Evolutionary conservation across 1,140 invertebrate genomes (phyloP).

Genomic region (Apis mellifera): DNA sequence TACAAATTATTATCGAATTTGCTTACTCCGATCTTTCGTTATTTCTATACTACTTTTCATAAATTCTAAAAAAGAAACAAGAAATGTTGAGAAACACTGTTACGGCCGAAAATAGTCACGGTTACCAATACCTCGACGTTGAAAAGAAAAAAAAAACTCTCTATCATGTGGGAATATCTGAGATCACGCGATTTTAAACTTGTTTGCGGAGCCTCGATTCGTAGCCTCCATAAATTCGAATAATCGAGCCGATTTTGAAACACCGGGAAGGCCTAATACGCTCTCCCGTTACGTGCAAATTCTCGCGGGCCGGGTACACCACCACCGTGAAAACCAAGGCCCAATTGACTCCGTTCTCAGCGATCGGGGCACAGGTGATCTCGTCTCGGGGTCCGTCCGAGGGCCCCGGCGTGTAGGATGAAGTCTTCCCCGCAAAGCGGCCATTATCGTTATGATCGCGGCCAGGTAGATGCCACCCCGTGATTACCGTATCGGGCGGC

Average conservation of each 20-base stretch:
- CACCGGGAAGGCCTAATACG: too few relatives aligned
- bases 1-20: too few relatives aligned
- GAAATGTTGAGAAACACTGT: too few relatives aligned
- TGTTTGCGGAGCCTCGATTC: not conserved
- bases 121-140: not conserved
- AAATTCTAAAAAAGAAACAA: too few relatives aligned
- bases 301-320: not conserved
- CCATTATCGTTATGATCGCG: constrained; percentile 77
- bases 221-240: not conserved
- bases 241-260: not conserved
- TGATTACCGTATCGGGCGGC: constrained; percentile 77
- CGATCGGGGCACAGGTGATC: constrained; percentile 6
- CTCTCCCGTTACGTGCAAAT: not conserved
- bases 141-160: not conserved
- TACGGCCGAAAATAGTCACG: not conserved
- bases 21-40: too few relatives aligned
- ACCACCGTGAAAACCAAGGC: not conserved
- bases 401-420: constrained; percentile 65
- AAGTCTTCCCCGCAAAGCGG: constrained; percentile 74
- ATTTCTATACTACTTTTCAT: too few relatives aligned
- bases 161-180: not conserved
- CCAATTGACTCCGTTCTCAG: too few relatives aligned
- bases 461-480: constrained; percentile 75
- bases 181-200: not conserved
- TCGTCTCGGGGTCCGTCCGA: not conserved